Conservation (phyloP, 2,888 invertebrate species). For the Nasonovia ribisnigri region DNA sequence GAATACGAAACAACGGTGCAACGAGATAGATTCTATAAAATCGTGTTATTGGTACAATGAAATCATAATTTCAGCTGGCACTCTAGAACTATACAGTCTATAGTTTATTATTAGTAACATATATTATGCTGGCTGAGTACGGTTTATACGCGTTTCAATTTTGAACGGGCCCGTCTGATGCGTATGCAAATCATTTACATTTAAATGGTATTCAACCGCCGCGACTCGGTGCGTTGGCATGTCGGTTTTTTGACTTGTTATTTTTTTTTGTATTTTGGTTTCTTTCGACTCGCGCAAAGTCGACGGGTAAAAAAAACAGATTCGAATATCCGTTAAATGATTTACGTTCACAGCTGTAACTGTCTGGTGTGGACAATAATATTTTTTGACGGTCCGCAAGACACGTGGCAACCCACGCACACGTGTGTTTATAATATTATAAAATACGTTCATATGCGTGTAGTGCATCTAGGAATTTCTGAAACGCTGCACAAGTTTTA, state of each 20-base stretch:
- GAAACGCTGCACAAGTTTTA: background rate
- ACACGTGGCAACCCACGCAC: background rate
- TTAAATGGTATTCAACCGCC: background rate
- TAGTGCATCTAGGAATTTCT: background rate
- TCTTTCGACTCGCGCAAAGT: background rate
- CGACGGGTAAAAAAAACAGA: background rate
- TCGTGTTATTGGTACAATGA: background rate
- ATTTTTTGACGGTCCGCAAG: background rate
- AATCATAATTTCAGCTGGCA: background rate
- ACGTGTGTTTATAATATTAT: background rate
- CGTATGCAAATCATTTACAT: background rate
- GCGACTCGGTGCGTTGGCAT: background rate
- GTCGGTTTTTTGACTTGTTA: background rate
- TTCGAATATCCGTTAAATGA: background rate
- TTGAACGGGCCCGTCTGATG: background rate
- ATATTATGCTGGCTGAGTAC: background rate
- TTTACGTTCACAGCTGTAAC: background rate
- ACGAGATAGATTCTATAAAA: background rate
- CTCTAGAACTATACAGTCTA: background rate
- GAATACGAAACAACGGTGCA: too few relatives aligned
- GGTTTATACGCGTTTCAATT: background rate
- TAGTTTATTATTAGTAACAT: background rate
- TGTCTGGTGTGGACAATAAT: background rate
- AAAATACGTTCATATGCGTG: background rate
- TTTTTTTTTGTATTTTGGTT: background rate